Evolutionary conservation across 2,797 vertebrate species (phyloP), one percentile per base, ranked within the genome.

Genomic region (Perodicticus potto): DNA sequence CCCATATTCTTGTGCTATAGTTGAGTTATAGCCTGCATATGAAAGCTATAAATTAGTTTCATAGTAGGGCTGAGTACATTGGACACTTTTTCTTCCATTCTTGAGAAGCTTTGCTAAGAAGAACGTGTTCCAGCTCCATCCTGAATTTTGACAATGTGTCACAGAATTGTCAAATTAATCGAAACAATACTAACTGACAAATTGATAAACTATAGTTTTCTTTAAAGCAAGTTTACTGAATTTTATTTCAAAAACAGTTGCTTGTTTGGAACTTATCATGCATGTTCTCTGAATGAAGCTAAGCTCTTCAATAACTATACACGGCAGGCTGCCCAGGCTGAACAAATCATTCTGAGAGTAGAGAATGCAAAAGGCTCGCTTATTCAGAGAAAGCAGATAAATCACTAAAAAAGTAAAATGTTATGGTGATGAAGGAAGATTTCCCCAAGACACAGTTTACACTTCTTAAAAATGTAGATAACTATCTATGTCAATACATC

Each of bases 111-210:
- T 40, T 40, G 40, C 40, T 40, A 40, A 40, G 40, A 40, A 40
- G 40, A 40, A 40, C 5, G 40, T 40, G 40, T 40, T 40, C 5
- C 40, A 3, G 40, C 40, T 40, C 5, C 40, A 40, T 40, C 40
- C 40, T 40, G 40, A 40, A 84, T 67, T 81, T 73, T 72, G 83
- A 81, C 53, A 61, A 53, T 25, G 12, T 10, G 12, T n/a, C 57
- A 65, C 20, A 63, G 40, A 65, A 37, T 89, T 53, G 67, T 63
- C 69, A 93, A 77, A 23, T 57, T 82, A 53, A 37, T 67, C 81
- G 17, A 86, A 72, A 57, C 17, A 72, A 4, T 86, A 19, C 5
- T 72, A 6, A 25, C 19, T 63, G 74, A 49, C 3, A 70, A 81
- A 49, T 2, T 16, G 63, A 11, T 59, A 55, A 86, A 27, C 8